Conservation (phyloP, 2,888 invertebrate genomes). For the Melieria picta region DNA sequence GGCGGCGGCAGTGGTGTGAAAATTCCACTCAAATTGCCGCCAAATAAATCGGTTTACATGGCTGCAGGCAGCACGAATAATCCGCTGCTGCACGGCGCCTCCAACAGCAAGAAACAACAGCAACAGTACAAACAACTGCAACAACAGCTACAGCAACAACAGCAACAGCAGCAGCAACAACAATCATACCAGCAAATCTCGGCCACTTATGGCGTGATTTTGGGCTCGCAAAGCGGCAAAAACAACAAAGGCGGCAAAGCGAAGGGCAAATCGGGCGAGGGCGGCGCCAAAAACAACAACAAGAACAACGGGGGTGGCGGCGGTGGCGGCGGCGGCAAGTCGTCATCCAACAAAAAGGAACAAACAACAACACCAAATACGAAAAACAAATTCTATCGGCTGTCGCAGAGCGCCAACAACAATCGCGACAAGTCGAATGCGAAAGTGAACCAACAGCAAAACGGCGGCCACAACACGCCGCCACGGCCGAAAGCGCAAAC, state of each 20-base stretch:
- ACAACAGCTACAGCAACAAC: slow-evolving; percentile 36
- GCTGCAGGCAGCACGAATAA: slow-evolving; percentile 45
- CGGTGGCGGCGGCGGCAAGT: slow-evolving; percentile 41
- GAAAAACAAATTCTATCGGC: slow-evolving; percentile 63
- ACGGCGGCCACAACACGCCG: slow-evolving; percentile 40
- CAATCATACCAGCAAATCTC: slow-evolving; percentile 61
- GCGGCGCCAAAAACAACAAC: slow-evolving; percentile 39
- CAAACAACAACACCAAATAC: slow-evolving; percentile 42
- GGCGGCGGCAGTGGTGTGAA: slow-evolving; percentile 43
- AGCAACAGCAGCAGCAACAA: slow-evolving; percentile 48
- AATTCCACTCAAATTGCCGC: slow-evolving; percentile 50
- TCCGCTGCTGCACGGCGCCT: slow-evolving; percentile 45
- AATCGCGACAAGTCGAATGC: slow-evolving; percentile 32
- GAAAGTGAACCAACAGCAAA: slow-evolving; percentile 43
- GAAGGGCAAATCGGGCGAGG: slow-evolving; percentile 47
- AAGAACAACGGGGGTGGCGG: slow-evolving; percentile 4
- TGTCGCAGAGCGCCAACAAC: slow-evolving; percentile 50
- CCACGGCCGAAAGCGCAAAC: slow-evolving; percentile 50
- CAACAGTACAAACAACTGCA: slow-evolving; percentile 41
- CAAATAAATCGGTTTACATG: slow-evolving; percentile 53
- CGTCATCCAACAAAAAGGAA: slow-evolving; percentile 50
- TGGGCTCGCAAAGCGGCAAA: slow-evolving; percentile 48
- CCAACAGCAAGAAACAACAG: slow-evolving; percentile 40
- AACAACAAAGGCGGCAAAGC: slow-evolving; percentile 44
- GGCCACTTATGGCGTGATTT: slow-evolving; percentile 58